These are phyloP conservation scores for Myzus persicae DNA, from an alignment of 1,140 invertebrate genomes.

Conservation along the genomic window DNA sequence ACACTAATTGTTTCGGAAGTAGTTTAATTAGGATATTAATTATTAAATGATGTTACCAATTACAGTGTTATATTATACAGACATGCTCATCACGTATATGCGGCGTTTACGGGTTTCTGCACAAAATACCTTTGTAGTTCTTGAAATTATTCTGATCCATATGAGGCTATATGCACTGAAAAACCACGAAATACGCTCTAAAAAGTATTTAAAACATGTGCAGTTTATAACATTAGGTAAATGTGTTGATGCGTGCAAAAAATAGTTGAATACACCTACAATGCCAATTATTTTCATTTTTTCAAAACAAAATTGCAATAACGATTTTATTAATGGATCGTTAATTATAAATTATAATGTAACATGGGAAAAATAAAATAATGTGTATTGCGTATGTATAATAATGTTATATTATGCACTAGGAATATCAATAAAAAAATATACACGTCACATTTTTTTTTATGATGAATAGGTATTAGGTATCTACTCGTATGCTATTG, in stretches of 20 bases:
- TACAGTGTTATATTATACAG: background rate
- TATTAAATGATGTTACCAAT: background rate
- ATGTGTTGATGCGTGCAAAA: background rate
- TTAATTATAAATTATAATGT: no score
- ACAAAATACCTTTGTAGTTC: background rate
- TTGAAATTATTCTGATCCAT: background rate
- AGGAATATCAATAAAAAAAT: background rate
- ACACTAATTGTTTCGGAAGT: background rate
- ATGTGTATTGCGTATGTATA: no score
- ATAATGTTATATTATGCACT: no score
- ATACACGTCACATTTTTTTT: background rate
- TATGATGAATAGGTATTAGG: no score
- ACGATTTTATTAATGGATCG: no score
- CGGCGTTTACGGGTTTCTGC: background rate
- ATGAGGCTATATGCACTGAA: background rate
- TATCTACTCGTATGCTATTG: background rate
- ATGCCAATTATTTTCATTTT: background rate
- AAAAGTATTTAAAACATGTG: background rate
- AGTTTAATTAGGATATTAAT: background rate
- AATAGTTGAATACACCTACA: background rate
- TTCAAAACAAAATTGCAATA: background rate
- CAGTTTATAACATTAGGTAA: background rate
- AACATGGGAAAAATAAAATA: no score
- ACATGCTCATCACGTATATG: background rate
- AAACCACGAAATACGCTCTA: background rate